Base-by-base conservation (phyloP, 2,888 invertebrate species). In the Tetheella fluctuosa region DNA sequence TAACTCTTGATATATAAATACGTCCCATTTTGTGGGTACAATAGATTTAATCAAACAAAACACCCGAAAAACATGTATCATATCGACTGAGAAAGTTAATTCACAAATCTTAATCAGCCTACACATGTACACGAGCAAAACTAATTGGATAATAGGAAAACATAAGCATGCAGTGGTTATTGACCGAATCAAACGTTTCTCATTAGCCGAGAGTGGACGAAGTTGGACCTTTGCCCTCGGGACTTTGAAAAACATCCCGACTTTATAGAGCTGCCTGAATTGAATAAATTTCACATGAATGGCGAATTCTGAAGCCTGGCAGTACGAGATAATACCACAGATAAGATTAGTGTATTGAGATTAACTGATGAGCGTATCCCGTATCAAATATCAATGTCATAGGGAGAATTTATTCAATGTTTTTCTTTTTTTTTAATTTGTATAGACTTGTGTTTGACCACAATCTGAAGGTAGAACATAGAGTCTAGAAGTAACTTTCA, bases 241-340 rank as follows among this genome's bases (percentile, higher is more conserved):
- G 84, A 84, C 83, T 81, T 84, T 85, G 79, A 79, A 69, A 39
- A 76, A 68, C 72, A 75, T 65, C 64, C 67, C 63, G 65, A 66
- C 64, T 73, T 74, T 71, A 59, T 71, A 68, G 58, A 57, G 68
- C 68, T 70, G 59, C 66, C 42, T 34, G 34, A 59, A 57, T 54
- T 23, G 42, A 39, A 65, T 71, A 65, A 64, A 71, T 68, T 73
- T 65, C 59, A 55, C 64, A 61, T 57, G 5, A 39, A 39, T 37
- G 28, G 15, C 10, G 7, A 20, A 48, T 48, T 48, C 20, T 42
- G 42, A 42, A n/a, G n/a, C n/a, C n/a, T n/a, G n/a, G n/a, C n/a
- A n/a, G n/a, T n/a, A 48, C 48, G 17, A 48, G 48, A 42, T 42
- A n/a, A 2, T 13, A 2, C 42, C 39, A 39, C n/a, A n/a, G 39